Base-by-base conservation (phyloP, 2,888 invertebrate species). In the Lumbricus terrestris region DNA sequence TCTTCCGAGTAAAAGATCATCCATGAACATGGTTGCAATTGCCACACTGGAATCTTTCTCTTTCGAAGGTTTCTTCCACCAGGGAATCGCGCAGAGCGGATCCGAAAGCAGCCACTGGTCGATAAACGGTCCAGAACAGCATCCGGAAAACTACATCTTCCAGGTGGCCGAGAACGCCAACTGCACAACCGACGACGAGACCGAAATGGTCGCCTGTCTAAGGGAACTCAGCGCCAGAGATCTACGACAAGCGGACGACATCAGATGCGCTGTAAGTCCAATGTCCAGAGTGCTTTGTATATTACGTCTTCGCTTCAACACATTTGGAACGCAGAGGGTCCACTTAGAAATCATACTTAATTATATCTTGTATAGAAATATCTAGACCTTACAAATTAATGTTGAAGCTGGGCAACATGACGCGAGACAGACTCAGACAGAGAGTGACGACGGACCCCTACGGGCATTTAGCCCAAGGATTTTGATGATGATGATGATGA, bases 11-110 rank as follows among this genome's bases (percentile, higher is more conserved):
- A n/a, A n/a, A n/a, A n/a, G n/a, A n/a, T n/a, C n/a, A n/a, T n/a
- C n/a, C n/a, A n/a, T n/a, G n/a, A n/a, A n/a, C n/a, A n/a, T n/a
- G n/a, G n/a, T n/a, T n/a, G n/a, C n/a, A n/a, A n/a, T n/a, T n/a
- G 23, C 23, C 47, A 47, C 23, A 20, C 47, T 20, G 47, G 20
- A 47, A 20, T 18, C 18, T 47, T 16, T 20, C 23, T 47, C 20
- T 47, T 47, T 47, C 47, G 1, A 47, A 89, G 92, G 92, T 18
- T 88, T 93, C n/a, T 92, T 93, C 89, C 91, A 92, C 1, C 91
- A 92, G 83, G 91, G 91, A 18, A 93, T 93, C 16, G 90, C 88
- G 29, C 91, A 93, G 88, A 92, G 92, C 88, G 93, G 93, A 16
- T 42, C 91, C 13, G 90, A 91, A 4, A 35, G 8, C 33, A 89